These are phyloP conservation scores for Pseudolaguvia tuberculata DNA, from an alignment of 2,113 vertebrate species.

Conservation along the genomic window DNA sequence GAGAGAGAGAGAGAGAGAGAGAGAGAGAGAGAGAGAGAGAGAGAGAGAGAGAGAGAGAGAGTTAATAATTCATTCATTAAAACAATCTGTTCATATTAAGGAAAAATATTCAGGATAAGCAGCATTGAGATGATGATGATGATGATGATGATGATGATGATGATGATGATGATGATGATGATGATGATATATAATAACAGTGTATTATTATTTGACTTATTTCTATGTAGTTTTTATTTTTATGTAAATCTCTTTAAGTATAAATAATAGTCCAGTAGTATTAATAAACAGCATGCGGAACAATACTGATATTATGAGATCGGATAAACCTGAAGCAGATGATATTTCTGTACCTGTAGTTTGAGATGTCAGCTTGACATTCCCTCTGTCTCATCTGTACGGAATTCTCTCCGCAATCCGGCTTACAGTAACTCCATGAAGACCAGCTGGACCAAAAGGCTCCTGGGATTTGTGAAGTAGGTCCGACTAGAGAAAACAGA, in stretches of 20 bases:
- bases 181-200: background rate
- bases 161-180: no score
- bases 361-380: conserved; percentile 53
- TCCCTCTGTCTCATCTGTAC: background rate
- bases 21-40: background rate
- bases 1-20: no score
- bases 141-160: no score
- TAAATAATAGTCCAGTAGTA: background rate
- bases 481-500: background rate
- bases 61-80: no score
- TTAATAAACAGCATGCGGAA: background rate
- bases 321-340: background rate
- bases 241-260: background rate
- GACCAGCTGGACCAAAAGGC: conserved; percentile 58
- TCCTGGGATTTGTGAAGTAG: conserved; percentile 43
- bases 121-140: no score
- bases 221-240: background rate
- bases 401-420: conserved; percentile 49
- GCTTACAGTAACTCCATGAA: conserved; percentile 55
- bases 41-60: background rate
- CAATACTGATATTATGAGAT: no score
- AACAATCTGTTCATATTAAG: background rate
- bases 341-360: conserved; percentile 53
- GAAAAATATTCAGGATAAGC: no score
- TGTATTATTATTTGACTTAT: background rate